A percentile compares a stretch with the other conserved stretches of the same genome.
Conservation (phyloP, 2,888 invertebrate genomes). For the Trissolcus brochymenae region DNA sequence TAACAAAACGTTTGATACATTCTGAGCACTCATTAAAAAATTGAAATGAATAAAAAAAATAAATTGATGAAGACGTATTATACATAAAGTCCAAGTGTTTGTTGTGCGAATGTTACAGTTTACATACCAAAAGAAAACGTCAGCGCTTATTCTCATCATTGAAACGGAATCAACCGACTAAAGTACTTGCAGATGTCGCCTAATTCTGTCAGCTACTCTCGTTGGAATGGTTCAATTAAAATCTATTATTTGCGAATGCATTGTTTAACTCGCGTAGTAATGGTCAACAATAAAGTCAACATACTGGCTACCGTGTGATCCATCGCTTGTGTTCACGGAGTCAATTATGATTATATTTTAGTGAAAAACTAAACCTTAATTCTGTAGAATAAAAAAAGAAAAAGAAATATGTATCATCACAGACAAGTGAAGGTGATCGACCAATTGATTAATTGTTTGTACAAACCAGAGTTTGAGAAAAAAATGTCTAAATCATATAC, state of each 20-base stretch:
- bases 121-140: background rate
- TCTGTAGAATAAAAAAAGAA: background rate
- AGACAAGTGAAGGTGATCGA: slow-evolving; percentile 15
- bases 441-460: slow-evolving; percentile 25
- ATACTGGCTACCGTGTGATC: slow-evolving; percentile 33
- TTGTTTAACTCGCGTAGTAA: slow-evolving; percentile 12
- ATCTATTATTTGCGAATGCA: slow-evolving; percentile 36
- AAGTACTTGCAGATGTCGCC: slow-evolving; percentile 10
- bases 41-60: too few species aligned
- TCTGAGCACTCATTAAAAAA: too few species aligned
- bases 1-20: too few species aligned
- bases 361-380: slow-evolving; percentile 7
- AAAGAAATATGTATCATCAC: slow-evolving; percentile 5
- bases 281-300: slow-evolving; percentile 24
- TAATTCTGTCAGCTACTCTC: slow-evolving; percentile 26
- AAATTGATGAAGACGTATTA: too few species aligned
- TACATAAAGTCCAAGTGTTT: too few species aligned
- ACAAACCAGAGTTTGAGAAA: slow-evolving; percentile 15
- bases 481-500: slow-evolving; percentile 14
- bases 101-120: too few species aligned
- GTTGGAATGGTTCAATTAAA: slow-evolving; percentile 53
- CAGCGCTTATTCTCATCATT: slow-evolving; percentile 7
- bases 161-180: slow-evolving; percentile 11
- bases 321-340: slow-evolving; percentile 3
- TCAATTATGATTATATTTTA: slow-evolving; percentile 15